These are phyloP conservation scores for Blomia tropicalis DNA, from an alignment of 2,888 invertebrate genomes.

Conservation along the genomic window DNA sequence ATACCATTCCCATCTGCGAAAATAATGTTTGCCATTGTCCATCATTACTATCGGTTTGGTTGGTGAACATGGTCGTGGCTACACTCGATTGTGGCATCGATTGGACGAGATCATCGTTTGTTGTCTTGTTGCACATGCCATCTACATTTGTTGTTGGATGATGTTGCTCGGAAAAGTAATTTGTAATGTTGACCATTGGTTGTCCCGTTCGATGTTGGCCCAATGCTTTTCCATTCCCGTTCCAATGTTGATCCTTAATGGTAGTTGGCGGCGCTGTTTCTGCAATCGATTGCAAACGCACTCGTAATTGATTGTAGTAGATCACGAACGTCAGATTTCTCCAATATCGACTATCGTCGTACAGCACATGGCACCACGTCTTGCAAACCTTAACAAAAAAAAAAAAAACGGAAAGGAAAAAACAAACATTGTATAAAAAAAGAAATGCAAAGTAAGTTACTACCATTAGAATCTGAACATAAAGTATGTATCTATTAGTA, in stretches of 20 bases:
- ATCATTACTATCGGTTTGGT: background rate
- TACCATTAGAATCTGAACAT: too few species aligned
- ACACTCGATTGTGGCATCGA: background rate
- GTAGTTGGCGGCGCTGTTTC: background rate
- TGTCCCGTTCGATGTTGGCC: background rate
- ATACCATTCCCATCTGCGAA: background rate
- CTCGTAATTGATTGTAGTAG: conserved; percentile 62
- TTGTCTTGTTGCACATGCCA: too few species aligned
- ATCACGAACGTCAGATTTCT: conserved; percentile 64
- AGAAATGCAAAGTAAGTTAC: background rate
- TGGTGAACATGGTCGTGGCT: background rate
- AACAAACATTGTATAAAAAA: background rate
- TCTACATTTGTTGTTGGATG: background rate
- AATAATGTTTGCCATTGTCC: background rate
- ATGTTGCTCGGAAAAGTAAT: background rate
- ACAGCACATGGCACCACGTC: conserved; percentile 67
- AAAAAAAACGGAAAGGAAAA: background rate
- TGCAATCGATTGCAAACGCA: background rate
- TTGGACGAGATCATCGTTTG: background rate
- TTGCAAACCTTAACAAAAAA: conserved; percentile 22
- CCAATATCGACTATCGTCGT: conserved; percentile 68
- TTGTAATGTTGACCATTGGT: background rate
- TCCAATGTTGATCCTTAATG: background rate
- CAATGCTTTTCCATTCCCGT: background rate
- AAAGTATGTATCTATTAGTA: too few species aligned